These are phyloP conservation scores for Drosophila cracens DNA, from an alignment of 2,888 invertebrate species.

Conservation along the genomic window DNA sequence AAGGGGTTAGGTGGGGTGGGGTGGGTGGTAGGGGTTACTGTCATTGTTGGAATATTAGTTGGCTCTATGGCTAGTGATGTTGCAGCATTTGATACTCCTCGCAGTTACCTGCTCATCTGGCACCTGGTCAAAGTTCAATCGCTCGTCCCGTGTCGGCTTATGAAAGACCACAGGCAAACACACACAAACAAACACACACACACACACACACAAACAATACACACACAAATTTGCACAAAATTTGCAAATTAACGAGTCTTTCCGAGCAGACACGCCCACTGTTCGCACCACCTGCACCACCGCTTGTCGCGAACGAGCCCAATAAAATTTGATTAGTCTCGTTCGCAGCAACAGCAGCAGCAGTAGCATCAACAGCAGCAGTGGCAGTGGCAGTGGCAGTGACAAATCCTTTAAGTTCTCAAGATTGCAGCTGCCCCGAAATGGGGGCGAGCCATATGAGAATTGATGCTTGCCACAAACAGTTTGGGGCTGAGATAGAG, in stretches of 20 bases:
- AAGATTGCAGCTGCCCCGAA: constrained; percentile 27
- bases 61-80: background rate
- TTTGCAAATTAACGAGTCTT: constrained; percentile 7
- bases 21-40: background rate
- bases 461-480: constrained; percentile 56
- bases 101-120: constrained; percentile 18
- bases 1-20: background rate
- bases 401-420: constrained; percentile 44
- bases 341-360: background rate
- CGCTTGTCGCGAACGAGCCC: constrained; percentile 54
- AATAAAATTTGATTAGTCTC: constrained; percentile 75
- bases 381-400: background rate
- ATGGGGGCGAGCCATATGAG: constrained; percentile 54
- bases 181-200: background rate
- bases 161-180: constrained; percentile 15
- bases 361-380: constrained; percentile 4
- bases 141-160: constrained; percentile 55
- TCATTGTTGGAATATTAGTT: constrained; percentile 26
- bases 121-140: constrained; percentile 63
- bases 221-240: constrained; percentile 27
- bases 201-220: background rate
- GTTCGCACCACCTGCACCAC: background rate
- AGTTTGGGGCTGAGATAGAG: constrained; percentile 29
- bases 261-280: constrained; percentile 12
- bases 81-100: background rate